Conservation (phyloP, 2,113 vertebrate genomes). For the Canis aureus region DNA sequence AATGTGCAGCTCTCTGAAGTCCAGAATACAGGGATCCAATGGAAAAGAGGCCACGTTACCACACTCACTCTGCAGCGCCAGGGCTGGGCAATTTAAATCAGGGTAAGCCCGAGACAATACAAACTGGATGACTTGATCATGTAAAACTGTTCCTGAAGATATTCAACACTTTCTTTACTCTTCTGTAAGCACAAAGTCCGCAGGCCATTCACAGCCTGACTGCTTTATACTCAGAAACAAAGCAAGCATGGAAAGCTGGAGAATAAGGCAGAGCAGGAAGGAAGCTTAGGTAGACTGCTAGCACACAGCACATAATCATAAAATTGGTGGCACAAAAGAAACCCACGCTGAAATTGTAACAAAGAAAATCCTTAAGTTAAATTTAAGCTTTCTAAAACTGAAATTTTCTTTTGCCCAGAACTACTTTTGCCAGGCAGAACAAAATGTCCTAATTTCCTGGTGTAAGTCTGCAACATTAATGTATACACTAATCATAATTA, state of each 20-base stretch:
- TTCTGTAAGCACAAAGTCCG: neutral
- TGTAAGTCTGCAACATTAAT: conserved; percentile 67
- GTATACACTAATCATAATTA: conserved; percentile 78
- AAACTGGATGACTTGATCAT: neutral
- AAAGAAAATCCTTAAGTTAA: conserved; percentile 65
- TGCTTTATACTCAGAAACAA: neutral
- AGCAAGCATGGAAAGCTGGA: neutral
- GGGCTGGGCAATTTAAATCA: neutral
- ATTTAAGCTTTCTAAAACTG: conserved; percentile 76
- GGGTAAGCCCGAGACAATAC: neutral
- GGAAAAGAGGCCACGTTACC: neutral
- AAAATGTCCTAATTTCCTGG: conserved; percentile 72
- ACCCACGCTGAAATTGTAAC: conserved; percentile 22
- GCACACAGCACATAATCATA: neutral
- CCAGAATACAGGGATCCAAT: neutral
- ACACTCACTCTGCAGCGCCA: neutral
- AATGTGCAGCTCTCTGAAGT: neutral
- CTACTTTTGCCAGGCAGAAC: conserved; percentile 64
- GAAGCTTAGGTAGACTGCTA: neutral
- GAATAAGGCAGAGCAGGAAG: neutral
- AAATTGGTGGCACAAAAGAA: neutral
- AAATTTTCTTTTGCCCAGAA: conserved; percentile 72
- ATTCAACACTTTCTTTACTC: neutral
- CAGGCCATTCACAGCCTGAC: neutral
- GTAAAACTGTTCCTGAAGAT: neutral